Conservation (phyloP, 2,113 vertebrate species). For the Mungos mungo region DNA sequence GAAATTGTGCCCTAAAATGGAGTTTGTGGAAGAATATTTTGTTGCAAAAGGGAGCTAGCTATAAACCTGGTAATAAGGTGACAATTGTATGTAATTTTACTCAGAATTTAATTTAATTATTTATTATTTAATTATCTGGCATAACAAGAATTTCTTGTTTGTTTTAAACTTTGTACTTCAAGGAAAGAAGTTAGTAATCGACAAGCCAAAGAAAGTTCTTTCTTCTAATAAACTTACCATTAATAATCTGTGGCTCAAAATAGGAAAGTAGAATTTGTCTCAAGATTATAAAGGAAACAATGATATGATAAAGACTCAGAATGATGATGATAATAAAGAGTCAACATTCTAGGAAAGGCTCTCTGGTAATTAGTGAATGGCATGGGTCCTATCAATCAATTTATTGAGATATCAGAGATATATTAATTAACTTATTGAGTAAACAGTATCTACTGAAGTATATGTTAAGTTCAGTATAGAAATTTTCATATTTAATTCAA, state of each 20-base stretch:
- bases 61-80: neutral
- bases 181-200: neutral
- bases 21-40: neutral
- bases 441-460: neutral
- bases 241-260: neutral
- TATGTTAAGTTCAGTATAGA: neutral
- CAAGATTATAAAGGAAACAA: neutral
- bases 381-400: neutral
- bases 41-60: neutral
- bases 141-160: neutral
- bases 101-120: too few species aligned
- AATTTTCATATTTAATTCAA: conserved; percentile 3
- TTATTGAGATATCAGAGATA: neutral
- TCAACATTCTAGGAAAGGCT: neutral
- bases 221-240: neutral
- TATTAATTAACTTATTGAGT: neutral
- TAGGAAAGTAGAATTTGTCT: neutral
- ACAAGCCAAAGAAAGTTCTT: neutral
- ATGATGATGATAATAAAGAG: neutral
- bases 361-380: neutral
- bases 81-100: neutral
- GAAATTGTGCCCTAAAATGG: neutral
- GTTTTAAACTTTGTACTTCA: neutral
- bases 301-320: neutral
- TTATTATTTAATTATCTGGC: neutral